These are phyloP conservation scores for Cyclophora punctaria DNA, from an alignment of 2,888 invertebrate species.

Conservation along the genomic window DNA sequence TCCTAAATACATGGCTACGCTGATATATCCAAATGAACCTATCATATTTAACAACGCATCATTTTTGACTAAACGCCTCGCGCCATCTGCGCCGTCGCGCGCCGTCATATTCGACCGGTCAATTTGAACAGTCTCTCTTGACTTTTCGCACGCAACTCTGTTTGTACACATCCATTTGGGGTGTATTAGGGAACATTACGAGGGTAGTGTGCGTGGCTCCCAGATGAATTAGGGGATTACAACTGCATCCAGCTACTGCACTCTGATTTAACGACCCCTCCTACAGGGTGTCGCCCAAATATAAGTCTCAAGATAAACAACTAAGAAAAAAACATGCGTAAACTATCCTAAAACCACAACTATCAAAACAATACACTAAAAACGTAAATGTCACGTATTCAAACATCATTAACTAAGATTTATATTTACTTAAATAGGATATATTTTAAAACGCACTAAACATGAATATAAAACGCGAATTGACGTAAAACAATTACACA, in stretches of 20 bases:
- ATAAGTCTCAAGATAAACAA: slow-evolving; percentile 8
- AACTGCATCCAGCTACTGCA: slow-evolving; percentile 70
- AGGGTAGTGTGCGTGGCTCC: slow-evolving; percentile 34
- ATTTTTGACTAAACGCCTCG: too few species aligned
- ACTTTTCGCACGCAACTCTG: slow-evolving; percentile 69
- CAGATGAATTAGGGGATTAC: slow-evolving; percentile 74
- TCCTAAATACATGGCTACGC: too few species aligned
- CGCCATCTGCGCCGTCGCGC: too few species aligned
- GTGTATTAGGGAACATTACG: slow-evolving; percentile 51
- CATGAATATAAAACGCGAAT: too few species aligned
- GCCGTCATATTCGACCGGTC: too few species aligned
- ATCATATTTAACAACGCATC: too few species aligned
- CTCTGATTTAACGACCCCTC: slow-evolving; percentile 65
- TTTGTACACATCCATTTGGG: slow-evolving; percentile 55
- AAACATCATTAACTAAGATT: too few species aligned
- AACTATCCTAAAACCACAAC: slow-evolving; percentile 8
- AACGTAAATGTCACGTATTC: too few species aligned
- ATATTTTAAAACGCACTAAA: too few species aligned
- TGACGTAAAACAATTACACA: slow-evolving; percentile 57
- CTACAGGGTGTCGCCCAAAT: slow-evolving; percentile 44
- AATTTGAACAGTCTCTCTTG: slow-evolving; percentile 38
- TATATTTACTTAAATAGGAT: too few species aligned
- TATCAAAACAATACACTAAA: too few species aligned
- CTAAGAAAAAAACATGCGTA: slow-evolving; percentile 6
- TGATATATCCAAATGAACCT: too few species aligned